Evolutionary conservation across 1,140 invertebrate species (phyloP).

Genomic region (Acromyrmex charruanus): DNA sequence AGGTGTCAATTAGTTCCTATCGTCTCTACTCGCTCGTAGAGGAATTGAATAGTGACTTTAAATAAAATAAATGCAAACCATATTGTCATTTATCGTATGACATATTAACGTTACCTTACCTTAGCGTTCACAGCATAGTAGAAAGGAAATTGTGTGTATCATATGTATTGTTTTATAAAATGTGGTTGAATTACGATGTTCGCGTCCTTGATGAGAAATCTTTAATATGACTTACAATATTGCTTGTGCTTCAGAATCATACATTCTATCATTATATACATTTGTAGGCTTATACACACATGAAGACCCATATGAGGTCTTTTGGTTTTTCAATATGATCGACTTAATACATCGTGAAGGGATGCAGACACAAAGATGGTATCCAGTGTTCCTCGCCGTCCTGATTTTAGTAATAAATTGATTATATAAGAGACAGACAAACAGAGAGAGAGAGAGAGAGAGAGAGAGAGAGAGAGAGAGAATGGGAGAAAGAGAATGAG

Average conservation of each 20-base stretch:
- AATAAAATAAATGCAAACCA: slow-evolving; percentile 3
- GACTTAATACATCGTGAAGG: not conserved
- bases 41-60: slow-evolving; percentile 12
- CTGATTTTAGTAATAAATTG: slow-evolving; percentile 69
- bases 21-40: slow-evolving; percentile 27
- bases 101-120: not conserved
- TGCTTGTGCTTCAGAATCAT: not conserved
- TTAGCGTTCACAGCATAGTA: not conserved
- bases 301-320: not conserved
- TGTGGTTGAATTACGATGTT: not conserved
- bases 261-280: not conserved
- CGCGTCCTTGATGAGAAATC: not conserved
- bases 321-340: not conserved
- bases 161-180: slow-evolving; percentile 26
- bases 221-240: not conserved
- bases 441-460: not conserved
- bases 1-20: slow-evolving; percentile 23
- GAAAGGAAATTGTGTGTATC: not conserved
- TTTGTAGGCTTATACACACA: not conserved
- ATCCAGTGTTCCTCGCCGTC: slow-evolving; percentile 68
- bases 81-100: not conserved
- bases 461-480: slow-evolving; percentile 19
- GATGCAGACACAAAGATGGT: slow-evolving; percentile 18
- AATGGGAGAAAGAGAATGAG: not conserved
- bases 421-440: slow-evolving; percentile 33